Evolutionary conservation across 2,113 vertebrate genomes (phyloP).

Genomic region (Isurus oxyrinchus): DNA sequence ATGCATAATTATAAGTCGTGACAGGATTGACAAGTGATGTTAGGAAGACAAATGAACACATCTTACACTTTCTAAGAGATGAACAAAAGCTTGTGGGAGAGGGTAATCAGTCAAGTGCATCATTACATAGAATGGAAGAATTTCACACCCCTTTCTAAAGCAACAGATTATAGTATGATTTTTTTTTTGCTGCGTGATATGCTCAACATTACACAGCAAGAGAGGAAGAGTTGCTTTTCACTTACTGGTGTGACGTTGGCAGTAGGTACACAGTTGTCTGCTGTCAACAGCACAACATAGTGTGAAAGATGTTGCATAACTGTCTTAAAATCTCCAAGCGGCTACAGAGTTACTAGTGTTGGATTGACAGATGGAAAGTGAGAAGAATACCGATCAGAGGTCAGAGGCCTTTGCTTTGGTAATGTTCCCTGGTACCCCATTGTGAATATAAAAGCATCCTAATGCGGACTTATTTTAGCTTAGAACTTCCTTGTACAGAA

Average conservation of each 20-base stretch:
- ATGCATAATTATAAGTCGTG: conserved; percentile 14
- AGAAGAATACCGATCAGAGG: neutral
- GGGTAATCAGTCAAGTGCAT: conserved; percentile 28
- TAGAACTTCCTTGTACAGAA: neutral
- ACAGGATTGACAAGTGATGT: neutral
- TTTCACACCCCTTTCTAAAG: neutral
- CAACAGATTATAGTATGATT: neutral
- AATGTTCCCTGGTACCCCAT: neutral
- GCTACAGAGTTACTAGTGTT: neutral
- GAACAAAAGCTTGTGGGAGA: conserved; percentile 30
- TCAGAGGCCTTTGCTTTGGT: neutral
- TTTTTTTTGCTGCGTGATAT: neutral
- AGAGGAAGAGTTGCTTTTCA: neutral
- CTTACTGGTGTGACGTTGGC: neutral
- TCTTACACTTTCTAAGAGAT: neutral
- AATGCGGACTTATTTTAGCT: neutral
- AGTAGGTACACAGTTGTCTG: neutral
- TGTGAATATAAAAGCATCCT: neutral
- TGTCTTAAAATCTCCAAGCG: too few relatives aligned
- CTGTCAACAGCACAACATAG: neutral
- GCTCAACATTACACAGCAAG: neutral
- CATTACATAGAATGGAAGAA: neutral
- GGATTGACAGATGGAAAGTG: neutral
- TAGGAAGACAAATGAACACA: conserved; percentile 26
- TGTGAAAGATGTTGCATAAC: neutral